Evolutionary conservation across 2,888 invertebrate species (phyloP).

Genomic region (Lamellibrachia satsuma): DNA sequence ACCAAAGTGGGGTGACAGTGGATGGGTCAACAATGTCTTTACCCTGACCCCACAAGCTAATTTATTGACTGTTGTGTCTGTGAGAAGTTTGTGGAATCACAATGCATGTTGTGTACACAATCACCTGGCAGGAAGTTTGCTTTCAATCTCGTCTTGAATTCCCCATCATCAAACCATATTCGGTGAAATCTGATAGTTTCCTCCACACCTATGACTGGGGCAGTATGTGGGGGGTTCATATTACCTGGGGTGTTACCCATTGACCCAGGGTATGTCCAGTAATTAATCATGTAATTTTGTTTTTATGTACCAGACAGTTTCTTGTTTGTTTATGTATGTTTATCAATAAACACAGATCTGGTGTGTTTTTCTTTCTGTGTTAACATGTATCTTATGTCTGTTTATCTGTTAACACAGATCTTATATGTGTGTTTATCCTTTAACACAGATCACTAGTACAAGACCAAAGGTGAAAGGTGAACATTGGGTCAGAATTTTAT

Average conservation of each 20-base stretch:
- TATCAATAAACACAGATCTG: neutral
- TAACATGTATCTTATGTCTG: neutral
- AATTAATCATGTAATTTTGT: neutral
- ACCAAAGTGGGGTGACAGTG: constrained; percentile 1
- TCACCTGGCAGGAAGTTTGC: neutral
- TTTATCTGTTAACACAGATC: constrained; percentile 1
- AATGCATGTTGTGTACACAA: neutral
- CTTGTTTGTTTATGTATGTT: neutral
- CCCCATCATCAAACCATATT: neutral
- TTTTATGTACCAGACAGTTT: neutral
- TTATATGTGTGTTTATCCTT: neutral
- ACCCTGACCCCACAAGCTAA: neutral
- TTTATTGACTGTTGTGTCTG: neutral
- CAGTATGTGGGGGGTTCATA: neutral
- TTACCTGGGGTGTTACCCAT: neutral
- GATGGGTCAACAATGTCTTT: neutral
- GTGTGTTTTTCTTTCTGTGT: neutral
- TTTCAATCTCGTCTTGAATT: neutral
- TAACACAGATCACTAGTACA: neutral
- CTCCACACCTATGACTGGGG: neutral
- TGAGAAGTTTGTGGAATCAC: neutral
- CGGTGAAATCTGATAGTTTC: neutral
- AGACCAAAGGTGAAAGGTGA: neutral
- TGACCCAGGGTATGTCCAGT: neutral
- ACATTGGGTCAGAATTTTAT: neutral